Percentiles rank a stretch among this genome's conserved stretches.
Evolutionary conservation across 2,797 vertebrate genomes (phyloP).

Genomic region (Bradypodion pumilum): DNA sequence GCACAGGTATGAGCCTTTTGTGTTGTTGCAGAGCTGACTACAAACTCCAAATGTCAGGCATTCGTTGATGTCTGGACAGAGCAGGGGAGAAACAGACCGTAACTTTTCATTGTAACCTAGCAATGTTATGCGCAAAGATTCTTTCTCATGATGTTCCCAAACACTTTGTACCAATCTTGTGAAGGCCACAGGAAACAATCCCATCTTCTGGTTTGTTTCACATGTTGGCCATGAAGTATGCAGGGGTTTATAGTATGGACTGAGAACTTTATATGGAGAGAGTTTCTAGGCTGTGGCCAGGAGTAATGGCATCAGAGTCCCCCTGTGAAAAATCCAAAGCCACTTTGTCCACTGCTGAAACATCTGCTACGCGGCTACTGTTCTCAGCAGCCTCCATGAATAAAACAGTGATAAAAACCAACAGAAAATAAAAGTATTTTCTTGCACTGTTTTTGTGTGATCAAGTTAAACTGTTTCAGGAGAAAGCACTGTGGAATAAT

Average conservation of each 20-base stretch:
- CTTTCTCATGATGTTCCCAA: neutral
- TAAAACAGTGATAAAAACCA: neutral
- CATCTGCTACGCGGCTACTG: neutral
- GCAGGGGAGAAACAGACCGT: neutral
- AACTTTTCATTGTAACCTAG: neutral
- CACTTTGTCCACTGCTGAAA: neutral
- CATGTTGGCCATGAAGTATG: no score
- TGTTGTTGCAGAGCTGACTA: conserved; percentile 97
- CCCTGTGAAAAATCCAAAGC: neutral
- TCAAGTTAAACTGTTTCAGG: neutral
- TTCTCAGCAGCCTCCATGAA: neutral
- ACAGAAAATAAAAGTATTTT: neutral
- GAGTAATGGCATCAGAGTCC: neutral
- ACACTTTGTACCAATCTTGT: neutral
- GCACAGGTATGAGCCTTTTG: conserved; percentile 91
- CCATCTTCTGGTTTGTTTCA: no score
- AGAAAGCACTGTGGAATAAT: no score
- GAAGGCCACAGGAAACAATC: no score
- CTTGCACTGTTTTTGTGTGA: neutral
- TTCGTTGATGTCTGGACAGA: conserved; percentile 87
- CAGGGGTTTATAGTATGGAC: no score
- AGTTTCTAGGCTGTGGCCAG: neutral
- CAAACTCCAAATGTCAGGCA: conserved; percentile 88
- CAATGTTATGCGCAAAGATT: neutral
- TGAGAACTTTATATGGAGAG: no score